These are phyloP conservation scores for Nothoprocta perdicaria DNA, from an alignment of 2,113 vertebrate genomes.

Conservation along the genomic window DNA sequence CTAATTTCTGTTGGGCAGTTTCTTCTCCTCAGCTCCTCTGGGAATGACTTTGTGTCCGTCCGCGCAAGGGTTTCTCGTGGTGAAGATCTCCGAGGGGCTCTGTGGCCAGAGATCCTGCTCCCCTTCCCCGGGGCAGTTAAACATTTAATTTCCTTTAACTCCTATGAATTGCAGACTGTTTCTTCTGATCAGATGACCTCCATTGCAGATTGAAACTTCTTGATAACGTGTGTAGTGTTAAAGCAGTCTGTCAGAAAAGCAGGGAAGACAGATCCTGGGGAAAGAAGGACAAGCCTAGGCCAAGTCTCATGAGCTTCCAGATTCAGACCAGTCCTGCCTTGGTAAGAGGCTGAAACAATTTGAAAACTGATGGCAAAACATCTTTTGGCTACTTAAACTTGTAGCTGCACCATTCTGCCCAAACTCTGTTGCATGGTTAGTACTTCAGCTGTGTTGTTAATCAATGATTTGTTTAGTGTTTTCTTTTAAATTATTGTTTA, in stretches of 20 bases:
- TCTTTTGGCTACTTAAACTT: neutral
- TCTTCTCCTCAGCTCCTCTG: neutral
- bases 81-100: neutral
- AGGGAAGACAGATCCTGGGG: neutral
- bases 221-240: neutral
- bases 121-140: neutral
- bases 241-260: neutral
- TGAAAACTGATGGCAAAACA: neutral
- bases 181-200: neutral
- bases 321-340: neutral
- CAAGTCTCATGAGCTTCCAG: neutral
- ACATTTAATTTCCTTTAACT: neutral
- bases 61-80: neutral
- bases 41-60: neutral
- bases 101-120: neutral
- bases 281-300: neutral
- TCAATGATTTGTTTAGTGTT: neutral
- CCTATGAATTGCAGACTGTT: neutral
- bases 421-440: neutral
- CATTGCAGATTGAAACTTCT: neutral
- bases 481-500: neutral
- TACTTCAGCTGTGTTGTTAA: neutral
- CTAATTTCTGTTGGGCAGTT: neutral
- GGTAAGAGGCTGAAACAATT: neutral
- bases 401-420: neutral